These are phyloP conservation scores for Paratilapia polleni DNA, from an alignment of 2,113 vertebrate species.

Conservation along the genomic window DNA sequence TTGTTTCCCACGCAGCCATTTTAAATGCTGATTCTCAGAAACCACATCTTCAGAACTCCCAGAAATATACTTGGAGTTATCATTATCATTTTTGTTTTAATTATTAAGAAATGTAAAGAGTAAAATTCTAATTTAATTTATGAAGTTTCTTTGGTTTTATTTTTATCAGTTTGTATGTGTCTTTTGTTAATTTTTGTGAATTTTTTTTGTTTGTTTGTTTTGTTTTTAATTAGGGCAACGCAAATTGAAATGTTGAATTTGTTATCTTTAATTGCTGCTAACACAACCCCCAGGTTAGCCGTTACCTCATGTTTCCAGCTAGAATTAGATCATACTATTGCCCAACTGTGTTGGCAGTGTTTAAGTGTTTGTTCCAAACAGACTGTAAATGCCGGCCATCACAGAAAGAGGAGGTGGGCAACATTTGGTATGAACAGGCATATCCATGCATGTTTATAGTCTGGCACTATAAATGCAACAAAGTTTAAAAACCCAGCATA, in stretches of 20 bases:
- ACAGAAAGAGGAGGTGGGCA: not conserved
- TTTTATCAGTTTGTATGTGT: not conserved
- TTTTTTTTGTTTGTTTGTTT: no score
- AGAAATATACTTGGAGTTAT: not conserved
- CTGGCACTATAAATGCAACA: not conserved
- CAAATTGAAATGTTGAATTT: not conserved
- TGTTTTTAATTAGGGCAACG: not conserved
- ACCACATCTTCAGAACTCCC: not conserved
- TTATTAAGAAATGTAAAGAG: not conserved
- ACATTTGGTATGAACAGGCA: not conserved
- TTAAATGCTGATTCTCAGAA: not conserved
- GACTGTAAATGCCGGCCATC: not conserved
- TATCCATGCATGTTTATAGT: not conserved
- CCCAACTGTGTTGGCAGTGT: not conserved
- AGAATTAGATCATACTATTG: not conserved
- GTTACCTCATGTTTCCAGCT: not conserved
- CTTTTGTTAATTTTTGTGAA: not conserved
- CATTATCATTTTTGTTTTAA: not conserved
- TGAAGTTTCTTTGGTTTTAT: not conserved
- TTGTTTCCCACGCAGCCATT: constrained; percentile 20
- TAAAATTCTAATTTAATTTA: not conserved
- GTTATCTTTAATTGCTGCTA: not conserved
- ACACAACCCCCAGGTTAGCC: not conserved
- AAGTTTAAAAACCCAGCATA: not conserved
- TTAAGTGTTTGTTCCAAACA: not conserved